Percentiles rank a stretch among this genome's conserved stretches.
Evolutionary conservation across 2,888 invertebrate species (phyloP).

Genomic region (Belgica antarctica): DNA sequence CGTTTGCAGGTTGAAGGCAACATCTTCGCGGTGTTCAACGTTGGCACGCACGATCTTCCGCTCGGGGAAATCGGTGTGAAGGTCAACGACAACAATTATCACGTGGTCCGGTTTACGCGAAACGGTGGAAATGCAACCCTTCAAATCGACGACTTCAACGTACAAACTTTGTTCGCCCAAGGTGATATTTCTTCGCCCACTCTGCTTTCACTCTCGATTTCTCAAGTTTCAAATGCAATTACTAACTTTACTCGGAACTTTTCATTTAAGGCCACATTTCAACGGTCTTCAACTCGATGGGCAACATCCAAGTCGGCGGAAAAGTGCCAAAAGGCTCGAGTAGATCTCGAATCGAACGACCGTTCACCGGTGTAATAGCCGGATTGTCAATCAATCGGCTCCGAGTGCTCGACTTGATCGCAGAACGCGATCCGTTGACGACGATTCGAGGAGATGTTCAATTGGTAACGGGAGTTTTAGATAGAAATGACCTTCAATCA

Average conservation of each 20-base stretch:
- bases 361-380: conserved; percentile 84
- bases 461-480: conserved; percentile 70
- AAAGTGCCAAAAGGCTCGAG: conserved; percentile 57
- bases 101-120: conserved; percentile 86
- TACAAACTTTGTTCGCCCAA: conserved; percentile 78
- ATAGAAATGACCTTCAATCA: conserved; percentile 69
- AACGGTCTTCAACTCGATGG: conserved; percentile 88
- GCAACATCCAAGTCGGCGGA: conserved; percentile 85
- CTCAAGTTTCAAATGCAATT: too few relatives aligned
- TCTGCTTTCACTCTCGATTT: too few relatives aligned
- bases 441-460: conserved; percentile 81
- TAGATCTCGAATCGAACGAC: conserved; percentile 68
- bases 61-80: conserved; percentile 85
- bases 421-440: conserved; percentile 76
- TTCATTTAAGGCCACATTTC: conserved; percentile 70
- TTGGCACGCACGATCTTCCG: conserved; percentile 87
- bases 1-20: conserved; percentile 89
- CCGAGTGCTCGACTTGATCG: conserved; percentile 79
- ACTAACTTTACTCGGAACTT: too few relatives aligned
- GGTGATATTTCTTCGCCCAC: conserved; percentile 62
- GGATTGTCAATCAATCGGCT: conserved; percentile 86
- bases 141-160: conserved; percentile 87
- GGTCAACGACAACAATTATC: conserved; percentile 91
- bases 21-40: conserved; percentile 89
- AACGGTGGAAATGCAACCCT: conserved; percentile 86